These are phyloP conservation scores for Drosophila glabriapex DNA, from an alignment of 2,888 invertebrate genomes.

Conservation along the genomic window DNA sequence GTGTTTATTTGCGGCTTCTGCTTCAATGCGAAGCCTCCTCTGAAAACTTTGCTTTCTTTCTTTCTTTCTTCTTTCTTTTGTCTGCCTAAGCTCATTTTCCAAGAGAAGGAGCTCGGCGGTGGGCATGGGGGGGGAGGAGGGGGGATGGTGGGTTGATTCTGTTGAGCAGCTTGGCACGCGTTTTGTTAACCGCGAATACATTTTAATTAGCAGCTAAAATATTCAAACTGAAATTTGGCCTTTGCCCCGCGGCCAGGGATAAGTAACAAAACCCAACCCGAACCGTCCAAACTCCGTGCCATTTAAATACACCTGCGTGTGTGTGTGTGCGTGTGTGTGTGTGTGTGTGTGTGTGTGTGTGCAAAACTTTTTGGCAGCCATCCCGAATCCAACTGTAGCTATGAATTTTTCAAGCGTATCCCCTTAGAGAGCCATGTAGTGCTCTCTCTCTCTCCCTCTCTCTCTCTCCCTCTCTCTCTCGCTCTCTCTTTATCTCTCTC, in stretches of 20 bases:
- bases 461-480: not conserved
- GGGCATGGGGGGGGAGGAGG: not conserved
- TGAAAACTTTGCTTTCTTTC: constrained; percentile 36
- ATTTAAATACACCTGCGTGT: constrained; percentile 25
- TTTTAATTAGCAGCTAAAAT: constrained; percentile 79
- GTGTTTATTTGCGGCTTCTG: constrained; percentile 72
- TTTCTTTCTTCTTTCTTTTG: constrained; percentile 1
- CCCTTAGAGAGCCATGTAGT: constrained; percentile 31
- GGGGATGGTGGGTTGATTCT: not conserved
- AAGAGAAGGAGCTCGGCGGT: not conserved
- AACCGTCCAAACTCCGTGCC: not conserved
- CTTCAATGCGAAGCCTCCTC: constrained; percentile 36
- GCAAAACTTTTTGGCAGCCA: constrained; percentile 49
- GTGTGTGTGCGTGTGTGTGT: constrained; percentile 2
- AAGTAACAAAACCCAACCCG: not conserved
- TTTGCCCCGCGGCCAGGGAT: constrained; percentile 54
- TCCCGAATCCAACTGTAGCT: constrained; percentile 49
- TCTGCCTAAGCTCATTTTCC: constrained; percentile 44
- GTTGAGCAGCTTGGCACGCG: constrained; percentile 32
- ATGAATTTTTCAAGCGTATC: constrained; percentile 67
- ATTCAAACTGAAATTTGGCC: constrained; percentile 79
- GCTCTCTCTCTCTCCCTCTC: not conserved
- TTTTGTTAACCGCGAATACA: constrained; percentile 80
- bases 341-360: constrained; percentile 9
- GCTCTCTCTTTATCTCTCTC: not conserved